Evolutionary conservation across 2,888 invertebrate species (phyloP), one percentile per base, ranked within the genome.

Genomic region (Teinopalpus imperialis): DNA sequence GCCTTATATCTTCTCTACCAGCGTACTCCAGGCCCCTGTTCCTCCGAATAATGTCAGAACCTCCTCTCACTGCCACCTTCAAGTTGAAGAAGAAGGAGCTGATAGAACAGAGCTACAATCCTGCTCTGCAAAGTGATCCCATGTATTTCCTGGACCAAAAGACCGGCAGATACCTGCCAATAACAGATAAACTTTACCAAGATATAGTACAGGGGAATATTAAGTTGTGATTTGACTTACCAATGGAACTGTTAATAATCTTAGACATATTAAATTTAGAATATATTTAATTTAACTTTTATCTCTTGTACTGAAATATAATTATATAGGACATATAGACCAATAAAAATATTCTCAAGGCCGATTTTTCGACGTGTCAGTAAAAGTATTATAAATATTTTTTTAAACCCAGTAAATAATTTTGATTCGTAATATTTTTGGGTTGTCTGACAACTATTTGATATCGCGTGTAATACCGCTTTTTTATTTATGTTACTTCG

Each of bases 21-120:
- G 61, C 90, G 0, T 98, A 96, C 69, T 96, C 98, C 0, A 90
- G 95, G 37, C 98, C 98, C 0, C 69, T 98, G 0, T 98, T 98
- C 81, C 69, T 98, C 8, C 90, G 98, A 41, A 85, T 96, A 9
- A 85, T 97, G 43, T 87, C 93, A 6, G 89, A 92, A 55, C 91
- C 98, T 5, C 96, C 97, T 0, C 75, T 94, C 30, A 95, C 95
- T 1, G 93, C 93, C 36, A 99, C 99, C 0, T 98, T 95, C 72
- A 99, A 99, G 81, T 78, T 98, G 56, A 95, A 95, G 71, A 99
- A 99, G 79, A 92, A 92, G n/a, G 94, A 96, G 56, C 81, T 98
- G 13, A 94, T 96, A 66, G 89, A 92, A 42, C 95, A 97, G 62
- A 96, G 94, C 0, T 98, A 92, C 64, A 89, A 97, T 49, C 66